Percentiles rank a stretch among this genome's conserved stretches.
Evolutionary conservation across 2,113 vertebrate species (phyloP).

Genomic region (Bujurquina vittata): DNA sequence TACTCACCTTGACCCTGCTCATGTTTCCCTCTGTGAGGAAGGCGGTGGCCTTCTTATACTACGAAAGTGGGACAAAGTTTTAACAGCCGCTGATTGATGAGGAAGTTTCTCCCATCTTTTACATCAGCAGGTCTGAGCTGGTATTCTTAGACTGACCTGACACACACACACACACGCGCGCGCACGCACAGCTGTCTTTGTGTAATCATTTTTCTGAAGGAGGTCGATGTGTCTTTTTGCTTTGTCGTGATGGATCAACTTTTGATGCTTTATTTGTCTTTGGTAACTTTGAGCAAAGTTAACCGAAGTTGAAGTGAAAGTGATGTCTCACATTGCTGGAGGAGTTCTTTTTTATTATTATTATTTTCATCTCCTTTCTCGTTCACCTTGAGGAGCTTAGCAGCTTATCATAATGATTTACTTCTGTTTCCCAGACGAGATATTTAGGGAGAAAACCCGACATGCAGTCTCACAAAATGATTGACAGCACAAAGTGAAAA

Average conservation of each 20-base stretch:
- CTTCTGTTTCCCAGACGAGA: conserved; percentile 32
- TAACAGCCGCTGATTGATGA: conserved; percentile 53
- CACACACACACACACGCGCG: conserved; percentile 19
- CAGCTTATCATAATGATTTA: conserved; percentile 41
- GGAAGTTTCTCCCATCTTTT: conserved; percentile 33
- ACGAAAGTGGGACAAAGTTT: conserved; percentile 46
- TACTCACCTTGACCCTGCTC: conserved; percentile 8
- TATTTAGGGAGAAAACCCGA: conserved; percentile 15
- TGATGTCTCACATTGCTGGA: conserved; percentile 20
- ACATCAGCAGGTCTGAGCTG: background rate
- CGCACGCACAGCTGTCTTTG: background rate
- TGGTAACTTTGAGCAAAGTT: conserved; percentile 60
- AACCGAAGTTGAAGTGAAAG: conserved; percentile 43
- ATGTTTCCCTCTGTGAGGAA: background rate
- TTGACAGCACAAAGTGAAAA: conserved; percentile 40
- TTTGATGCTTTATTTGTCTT: conserved; percentile 24
- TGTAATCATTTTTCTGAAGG: conserved; percentile 21
- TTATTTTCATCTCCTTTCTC: conserved; percentile 1
- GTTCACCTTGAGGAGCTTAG: conserved; percentile 36
- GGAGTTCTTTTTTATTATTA: background rate
- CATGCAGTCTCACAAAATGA: conserved; percentile 2
- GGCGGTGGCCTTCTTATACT: background rate
- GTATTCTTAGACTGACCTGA: conserved; percentile 62
- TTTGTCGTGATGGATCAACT: conserved; percentile 11
- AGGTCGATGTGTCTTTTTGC: conserved; percentile 29